phyloP scores from a whole-genome alignment of 2,113 vertebrate species.

The Ictalurus furcatus region DNA sequence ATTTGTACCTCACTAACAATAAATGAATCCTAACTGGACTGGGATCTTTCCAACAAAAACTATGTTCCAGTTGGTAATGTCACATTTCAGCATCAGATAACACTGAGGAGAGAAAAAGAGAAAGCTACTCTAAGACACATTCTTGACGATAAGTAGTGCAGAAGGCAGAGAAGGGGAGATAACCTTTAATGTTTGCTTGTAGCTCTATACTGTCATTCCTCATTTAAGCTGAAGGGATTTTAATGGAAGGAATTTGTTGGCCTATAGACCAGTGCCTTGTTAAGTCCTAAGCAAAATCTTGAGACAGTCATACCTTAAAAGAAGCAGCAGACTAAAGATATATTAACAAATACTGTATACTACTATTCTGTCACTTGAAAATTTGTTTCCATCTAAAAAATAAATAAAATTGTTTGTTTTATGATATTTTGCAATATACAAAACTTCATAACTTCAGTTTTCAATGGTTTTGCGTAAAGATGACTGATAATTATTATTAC shows the following conservation, averaged over 20 bases:
- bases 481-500: neutral
- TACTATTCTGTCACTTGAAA: neutral
- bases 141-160: constrained; percentile 17
- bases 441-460: neutral
- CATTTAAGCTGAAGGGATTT: neutral
- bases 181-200: constrained; percentile 6
- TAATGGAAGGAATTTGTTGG: neutral
- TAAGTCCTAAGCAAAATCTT: neutral
- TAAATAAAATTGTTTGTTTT: neutral
- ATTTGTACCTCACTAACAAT: neutral
- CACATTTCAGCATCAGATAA: constrained; percentile 16
- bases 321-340: neutral
- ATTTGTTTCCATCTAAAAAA: neutral
- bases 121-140: constrained; percentile 21
- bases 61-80: constrained; percentile 12
- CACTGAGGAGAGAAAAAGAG: constrained; percentile 4
- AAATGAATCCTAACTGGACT: neutral
- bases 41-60: neutral
- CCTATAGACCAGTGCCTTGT: neutral
- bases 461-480: neutral
- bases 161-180: neutral
- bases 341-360: neutral
- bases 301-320: neutral
- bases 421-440: neutral
- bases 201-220: neutral